Evolutionary conservation across 2,797 vertebrate species (phyloP), one percentile per base, ranked within the genome.

Genomic region (Myripristis jacobus): DNA sequence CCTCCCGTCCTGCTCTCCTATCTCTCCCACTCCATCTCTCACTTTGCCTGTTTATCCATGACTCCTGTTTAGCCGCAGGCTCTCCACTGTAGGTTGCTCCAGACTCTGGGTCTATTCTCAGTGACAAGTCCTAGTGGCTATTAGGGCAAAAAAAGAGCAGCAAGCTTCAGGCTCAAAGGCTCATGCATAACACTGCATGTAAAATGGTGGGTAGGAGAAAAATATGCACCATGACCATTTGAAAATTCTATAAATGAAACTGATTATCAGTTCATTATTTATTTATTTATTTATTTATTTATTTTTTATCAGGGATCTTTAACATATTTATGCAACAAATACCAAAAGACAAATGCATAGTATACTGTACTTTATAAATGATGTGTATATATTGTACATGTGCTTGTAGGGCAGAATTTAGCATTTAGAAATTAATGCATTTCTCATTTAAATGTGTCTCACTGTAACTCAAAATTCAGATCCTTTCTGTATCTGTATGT

Each of bases 111-210:
- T 85, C 75, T 86, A 85, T 84, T 84, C 68, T 81, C 81, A 77
- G 73, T 82, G 82, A 90, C 84, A 85, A 81, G 79, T 76, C 77
- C 58, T 82, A 73, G 51, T 65, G 48, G 85, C 81, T 63, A 59
- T 53, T 77, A 73, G 62, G 82, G 65, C 46, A 77, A 77, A 77
- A 38, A 70, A 3, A 81, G 58, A 86, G 66, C 68, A 78, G 27
- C 38, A 44, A 54, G 73, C 79, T 80, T 22, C 27, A 50, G 80
- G 69, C 77, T 8, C n/a, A 63, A 25, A 70, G 6, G 50, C 52
- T 62, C 36, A 60, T 1, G 9, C 61, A 77, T 65, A 13, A 19
- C 24, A 41, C 16, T 15, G 13, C 13, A 41, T 41, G 11, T 8
- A 0, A 64, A 53, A 62, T 3, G 6, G 19, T 52, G 53, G 24